Evolutionary conservation across 64 coral and sea anemone species (phyloP).

Genomic region (Montipora cactus): DNA sequence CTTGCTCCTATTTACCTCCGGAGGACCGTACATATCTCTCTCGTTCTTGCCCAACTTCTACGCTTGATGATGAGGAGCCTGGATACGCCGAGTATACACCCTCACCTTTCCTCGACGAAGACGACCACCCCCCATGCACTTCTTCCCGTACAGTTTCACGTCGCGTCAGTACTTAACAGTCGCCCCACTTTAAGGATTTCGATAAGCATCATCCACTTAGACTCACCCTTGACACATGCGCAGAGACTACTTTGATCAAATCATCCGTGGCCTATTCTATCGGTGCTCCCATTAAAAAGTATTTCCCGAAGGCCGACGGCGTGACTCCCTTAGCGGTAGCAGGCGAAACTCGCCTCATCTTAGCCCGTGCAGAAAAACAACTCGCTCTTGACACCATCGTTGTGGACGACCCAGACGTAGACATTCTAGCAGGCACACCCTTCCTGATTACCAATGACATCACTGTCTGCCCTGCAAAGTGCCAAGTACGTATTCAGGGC

Average conservation of each 20-base stretch:
- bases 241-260: slow-evolving; percentile 49
- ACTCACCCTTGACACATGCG: slow-evolving; percentile 47
- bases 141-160: neutral
- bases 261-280: neutral
- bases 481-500: slow-evolving; percentile 37
- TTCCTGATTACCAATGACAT: slow-evolving; percentile 46
- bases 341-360: slow-evolving; percentile 27
- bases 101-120: neutral
- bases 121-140: neutral
- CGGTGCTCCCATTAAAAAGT: neutral
- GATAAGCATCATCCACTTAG: slow-evolving; percentile 11
- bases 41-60: neutral
- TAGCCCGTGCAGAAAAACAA: neutral
- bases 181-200: slow-evolving; percentile 1
- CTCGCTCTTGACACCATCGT: slow-evolving; percentile 37
- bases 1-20: slow-evolving; percentile 8
- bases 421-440: slow-evolving; percentile 50
- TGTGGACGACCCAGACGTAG: slow-evolving; percentile 32
- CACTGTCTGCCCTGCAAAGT: slow-evolving; percentile 15
- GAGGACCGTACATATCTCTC: neutral
- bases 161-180: slow-evolving; percentile 6
- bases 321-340: neutral
- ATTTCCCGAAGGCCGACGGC: neutral
- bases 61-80: neutral
- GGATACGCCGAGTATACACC: neutral